These are phyloP conservation scores for Rousettus madagascariensis DNA, from an alignment of 2,797 vertebrate genomes.

Conservation along the genomic window DNA sequence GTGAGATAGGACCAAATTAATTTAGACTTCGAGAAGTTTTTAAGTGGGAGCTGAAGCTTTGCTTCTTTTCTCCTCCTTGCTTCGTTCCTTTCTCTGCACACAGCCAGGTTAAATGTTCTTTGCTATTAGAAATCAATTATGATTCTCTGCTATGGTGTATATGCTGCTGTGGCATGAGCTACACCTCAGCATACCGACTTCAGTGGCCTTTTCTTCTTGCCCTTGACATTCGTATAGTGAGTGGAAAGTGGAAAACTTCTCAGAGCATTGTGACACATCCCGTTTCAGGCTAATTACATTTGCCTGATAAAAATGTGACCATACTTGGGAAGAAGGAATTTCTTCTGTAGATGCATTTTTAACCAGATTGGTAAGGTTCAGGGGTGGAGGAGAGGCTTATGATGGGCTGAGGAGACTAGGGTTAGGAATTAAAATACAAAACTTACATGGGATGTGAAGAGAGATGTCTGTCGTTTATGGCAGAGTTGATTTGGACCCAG, in stretches of 20 bases:
- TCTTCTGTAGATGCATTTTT: neutral
- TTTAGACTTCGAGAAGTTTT: slow-evolving; percentile 70
- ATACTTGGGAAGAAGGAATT: neutral
- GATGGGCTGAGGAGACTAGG: neutral
- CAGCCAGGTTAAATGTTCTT: neutral
- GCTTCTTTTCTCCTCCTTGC: slow-evolving; percentile 6
- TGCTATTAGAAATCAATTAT: slow-evolving; percentile 60
- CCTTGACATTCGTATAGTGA: slow-evolving; percentile 33
- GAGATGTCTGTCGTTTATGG: neutral
- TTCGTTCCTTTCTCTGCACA: neutral
- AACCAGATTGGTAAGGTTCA: neutral
- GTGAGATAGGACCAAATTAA: slow-evolving; percentile 68
- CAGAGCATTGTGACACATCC: neutral
- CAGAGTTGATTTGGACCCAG: neutral
- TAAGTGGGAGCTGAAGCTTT: slow-evolving; percentile 54
- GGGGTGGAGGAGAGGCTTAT: neutral
- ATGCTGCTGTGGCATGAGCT: neutral
- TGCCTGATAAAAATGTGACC: neutral
- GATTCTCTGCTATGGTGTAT: neutral
- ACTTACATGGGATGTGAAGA: neutral
- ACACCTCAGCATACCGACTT: neutral
- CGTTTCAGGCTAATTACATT: neutral
- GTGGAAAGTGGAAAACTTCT: slow-evolving; percentile 24
- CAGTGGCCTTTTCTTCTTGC: slow-evolving; percentile 23
- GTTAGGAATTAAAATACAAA: neutral